Conservation (phyloP, 2,888 invertebrate species). For the Pseudoips prasinana region DNA sequence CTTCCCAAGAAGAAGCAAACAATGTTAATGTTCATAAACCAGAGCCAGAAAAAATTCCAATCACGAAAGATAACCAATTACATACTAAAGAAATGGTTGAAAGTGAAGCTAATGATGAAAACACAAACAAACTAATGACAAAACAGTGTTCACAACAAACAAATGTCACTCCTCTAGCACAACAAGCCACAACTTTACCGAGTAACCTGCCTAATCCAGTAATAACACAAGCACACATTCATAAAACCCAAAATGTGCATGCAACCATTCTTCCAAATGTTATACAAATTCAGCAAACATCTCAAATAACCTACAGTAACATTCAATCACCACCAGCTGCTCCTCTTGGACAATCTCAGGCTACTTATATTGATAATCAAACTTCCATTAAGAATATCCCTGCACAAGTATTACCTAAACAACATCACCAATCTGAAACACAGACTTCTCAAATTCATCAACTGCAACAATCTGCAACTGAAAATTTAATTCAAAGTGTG, state of each 20-base stretch:
- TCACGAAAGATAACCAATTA: constrained; percentile 44
- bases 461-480: constrained; percentile 47
- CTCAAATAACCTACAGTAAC: constrained; percentile 37
- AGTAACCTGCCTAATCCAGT: constrained; percentile 30
- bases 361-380: constrained; percentile 45
- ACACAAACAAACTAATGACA: too few species aligned
- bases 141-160: constrained; percentile 32
- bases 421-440: constrained; percentile 40
- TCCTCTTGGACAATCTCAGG: constrained; percentile 42
- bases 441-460: constrained; percentile 44
- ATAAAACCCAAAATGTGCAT: constrained; percentile 42
- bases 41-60: constrained; percentile 41
- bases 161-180: constrained; percentile 14
- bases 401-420: constrained; percentile 38
- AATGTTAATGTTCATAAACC: constrained; percentile 38
- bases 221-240: constrained; percentile 39
- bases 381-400: constrained; percentile 33
- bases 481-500: constrained; percentile 41
- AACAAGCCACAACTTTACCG: constrained; percentile 26
- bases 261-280: constrained; percentile 38
- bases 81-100: constrained; percentile 37
- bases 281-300: constrained; percentile 41
- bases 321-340: constrained; percentile 19
- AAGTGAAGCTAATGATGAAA: constrained; percentile 38
- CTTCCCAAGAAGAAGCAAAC: constrained; percentile 62